Percentiles rank a stretch among this genome's conserved stretches.
phyloP scores from a whole-genome alignment of 2,113 vertebrate species.

The Balaeniceps rex region DNA sequence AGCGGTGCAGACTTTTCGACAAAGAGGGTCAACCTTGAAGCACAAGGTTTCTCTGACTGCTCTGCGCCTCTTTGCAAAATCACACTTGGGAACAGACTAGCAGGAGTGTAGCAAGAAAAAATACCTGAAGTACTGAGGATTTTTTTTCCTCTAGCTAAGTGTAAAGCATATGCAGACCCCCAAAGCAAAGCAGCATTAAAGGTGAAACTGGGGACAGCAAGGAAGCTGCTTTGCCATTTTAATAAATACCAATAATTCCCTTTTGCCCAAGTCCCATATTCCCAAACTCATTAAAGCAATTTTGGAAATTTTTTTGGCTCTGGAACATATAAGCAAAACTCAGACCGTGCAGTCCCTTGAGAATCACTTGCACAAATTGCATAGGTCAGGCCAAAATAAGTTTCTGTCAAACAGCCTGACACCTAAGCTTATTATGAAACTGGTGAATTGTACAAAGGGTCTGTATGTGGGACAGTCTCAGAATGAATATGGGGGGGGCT shows the following conservation, averaged over 20 bases:
- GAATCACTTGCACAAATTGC: conserved; percentile 54
- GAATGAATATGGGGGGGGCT: not conserved
- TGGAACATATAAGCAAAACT: conserved; percentile 61
- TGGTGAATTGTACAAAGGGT: conserved; percentile 21
- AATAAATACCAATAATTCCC: conserved; percentile 74
- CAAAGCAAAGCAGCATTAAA: conserved; percentile 6
- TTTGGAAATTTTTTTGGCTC: conserved; percentile 48
- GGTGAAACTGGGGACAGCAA: conserved; percentile 50
- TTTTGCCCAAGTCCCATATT: conserved; percentile 52
- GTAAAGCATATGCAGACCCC: not conserved
- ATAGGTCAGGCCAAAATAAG: conserved; percentile 66
- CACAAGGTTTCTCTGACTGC: not conserved
- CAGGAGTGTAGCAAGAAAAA: not conserved
- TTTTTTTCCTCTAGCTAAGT: not conserved
- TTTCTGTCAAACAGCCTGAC: conserved; percentile 76
- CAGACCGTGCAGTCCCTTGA: conserved; percentile 44
- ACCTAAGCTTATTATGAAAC: conserved; percentile 72
- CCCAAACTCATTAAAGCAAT: conserved; percentile 73
- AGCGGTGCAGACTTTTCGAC: not conserved
- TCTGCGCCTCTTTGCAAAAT: not conserved
- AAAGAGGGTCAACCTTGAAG: not conserved
- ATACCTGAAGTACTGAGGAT: not conserved
- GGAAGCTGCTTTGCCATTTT: conserved; percentile 70
- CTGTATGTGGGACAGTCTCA: not conserved
- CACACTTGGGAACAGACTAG: not conserved